A percentile compares a stretch with the other conserved stretches of the same genome.
phyloP scores from a whole-genome alignment of 2,888 invertebrate species.

The Stictocephala bisonia region DNA sequence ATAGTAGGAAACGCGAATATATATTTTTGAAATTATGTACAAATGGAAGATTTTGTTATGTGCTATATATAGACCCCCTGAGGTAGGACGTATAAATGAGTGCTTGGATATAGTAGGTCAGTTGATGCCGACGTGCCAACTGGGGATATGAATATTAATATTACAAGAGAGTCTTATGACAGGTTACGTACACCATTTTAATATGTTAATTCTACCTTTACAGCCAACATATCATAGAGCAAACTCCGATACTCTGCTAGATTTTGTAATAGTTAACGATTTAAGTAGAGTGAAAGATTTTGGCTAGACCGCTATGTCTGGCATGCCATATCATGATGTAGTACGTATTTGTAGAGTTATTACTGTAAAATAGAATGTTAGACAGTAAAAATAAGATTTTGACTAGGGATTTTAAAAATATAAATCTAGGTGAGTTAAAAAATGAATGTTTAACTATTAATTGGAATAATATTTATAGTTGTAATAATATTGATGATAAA shows the following conservation, averaged over 20 bases:
- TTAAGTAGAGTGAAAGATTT: not conserved
- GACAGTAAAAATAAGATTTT: not conserved
- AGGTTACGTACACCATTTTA: no score
- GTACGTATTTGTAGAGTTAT: not conserved
- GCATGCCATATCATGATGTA: not conserved
- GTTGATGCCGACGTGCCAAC: no score
- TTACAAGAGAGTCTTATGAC: no score
- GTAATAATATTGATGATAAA: not conserved
- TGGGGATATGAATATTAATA: no score
- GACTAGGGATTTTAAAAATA: not conserved
- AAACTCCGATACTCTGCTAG: not conserved
- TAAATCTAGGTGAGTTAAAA: not conserved
- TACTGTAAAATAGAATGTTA: not conserved
- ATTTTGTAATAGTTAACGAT: not conserved
- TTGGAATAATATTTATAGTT: not conserved
- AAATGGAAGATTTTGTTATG: no score
- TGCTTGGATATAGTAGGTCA: no score
- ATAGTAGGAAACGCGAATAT: constrained; percentile 2
- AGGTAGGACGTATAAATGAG: no score
- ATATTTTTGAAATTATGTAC: not conserved
- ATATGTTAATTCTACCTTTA: not conserved
- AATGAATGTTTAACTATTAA: not conserved
- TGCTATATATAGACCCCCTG: no score
- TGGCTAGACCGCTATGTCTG: not conserved
- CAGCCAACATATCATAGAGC: not conserved